phyloP scores from a whole-genome alignment of 2,113 vertebrate species.

The Zosterops borbonicus region DNA sequence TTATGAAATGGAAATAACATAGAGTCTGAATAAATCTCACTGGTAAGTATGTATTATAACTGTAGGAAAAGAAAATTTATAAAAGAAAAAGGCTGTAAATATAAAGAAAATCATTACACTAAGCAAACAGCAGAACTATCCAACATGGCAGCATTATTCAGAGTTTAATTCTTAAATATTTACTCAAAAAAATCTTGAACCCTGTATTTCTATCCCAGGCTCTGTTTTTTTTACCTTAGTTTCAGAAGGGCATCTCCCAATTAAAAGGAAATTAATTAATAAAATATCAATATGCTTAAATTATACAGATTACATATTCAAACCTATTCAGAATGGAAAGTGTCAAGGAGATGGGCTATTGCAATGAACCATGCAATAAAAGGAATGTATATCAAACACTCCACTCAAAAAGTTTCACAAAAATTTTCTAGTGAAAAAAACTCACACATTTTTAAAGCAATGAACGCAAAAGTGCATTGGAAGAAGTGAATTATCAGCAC shows the following conservation, averaged over 20 bases:
- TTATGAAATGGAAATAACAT: conserved; percentile 69
- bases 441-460: neutral
- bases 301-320: neutral
- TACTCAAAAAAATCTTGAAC: neutral
- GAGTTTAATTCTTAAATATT: neutral
- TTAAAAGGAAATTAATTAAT: neutral
- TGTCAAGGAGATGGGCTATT: neutral
- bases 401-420: neutral
- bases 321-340: neutral
- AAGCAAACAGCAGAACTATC: neutral
- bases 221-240: neutral
- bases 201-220: neutral
- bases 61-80: conserved; percentile 17
- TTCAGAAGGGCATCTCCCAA: neutral
- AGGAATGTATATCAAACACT: neutral
- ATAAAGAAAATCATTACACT: neutral
- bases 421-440: neutral
- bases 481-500: neutral
- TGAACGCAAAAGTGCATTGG: neutral
- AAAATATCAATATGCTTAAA: neutral
- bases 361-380: neutral
- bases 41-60: conserved; percentile 37
- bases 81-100: conserved; percentile 5
- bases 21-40: conserved; percentile 48
- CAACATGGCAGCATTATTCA: neutral